Percentiles rank a stretch among this genome's conserved stretches.
These are phyloP conservation scores for Neoscelio sp. DNA, from an alignment of 2,888 invertebrate species.

Conservation along the genomic window DNA sequence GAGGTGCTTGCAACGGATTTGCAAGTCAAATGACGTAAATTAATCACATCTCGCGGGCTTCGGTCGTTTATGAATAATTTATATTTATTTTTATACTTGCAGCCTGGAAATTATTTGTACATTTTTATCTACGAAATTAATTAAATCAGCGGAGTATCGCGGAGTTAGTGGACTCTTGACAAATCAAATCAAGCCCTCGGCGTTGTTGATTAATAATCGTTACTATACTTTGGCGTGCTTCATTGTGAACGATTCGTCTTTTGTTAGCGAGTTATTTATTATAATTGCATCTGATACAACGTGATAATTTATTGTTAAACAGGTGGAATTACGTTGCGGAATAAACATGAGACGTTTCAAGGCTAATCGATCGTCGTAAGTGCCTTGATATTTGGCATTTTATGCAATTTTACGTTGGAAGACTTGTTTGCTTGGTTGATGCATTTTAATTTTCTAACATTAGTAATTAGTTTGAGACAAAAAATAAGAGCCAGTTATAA, in stretches of 20 bases:
- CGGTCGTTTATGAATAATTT: constrained; percentile 64
- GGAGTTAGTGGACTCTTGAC: constrained; percentile 34
- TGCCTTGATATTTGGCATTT: background rate
- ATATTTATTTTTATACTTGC: constrained; percentile 57
- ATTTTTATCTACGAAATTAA: constrained; percentile 57
- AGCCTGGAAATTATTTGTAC: constrained; percentile 54
- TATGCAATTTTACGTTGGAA: constrained; percentile 10
- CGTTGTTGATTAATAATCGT: constrained; percentile 43
- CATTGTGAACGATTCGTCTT: constrained; percentile 15
- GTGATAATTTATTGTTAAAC: constrained; percentile 34
- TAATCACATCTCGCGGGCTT: constrained; percentile 64
- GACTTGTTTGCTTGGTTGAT: background rate
- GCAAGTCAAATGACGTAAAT: constrained; percentile 62
- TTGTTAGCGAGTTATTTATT: constrained; percentile 51
- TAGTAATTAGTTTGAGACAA: constrained; percentile 10
- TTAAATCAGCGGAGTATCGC: constrained; percentile 40
- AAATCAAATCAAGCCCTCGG: constrained; percentile 53
- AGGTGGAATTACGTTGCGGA: constrained; percentile 14
- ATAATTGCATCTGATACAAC: constrained; percentile 28
- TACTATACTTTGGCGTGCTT: background rate
- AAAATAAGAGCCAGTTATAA: constrained; percentile 7
- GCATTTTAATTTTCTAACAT: constrained; percentile 14
- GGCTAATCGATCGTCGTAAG: constrained; percentile 8
- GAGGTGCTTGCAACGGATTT: constrained; percentile 58
- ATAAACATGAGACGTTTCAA: constrained; percentile 28